phyloP scores from a whole-genome alignment of 2,888 invertebrate species.

The Orgyia antiqua region DNA sequence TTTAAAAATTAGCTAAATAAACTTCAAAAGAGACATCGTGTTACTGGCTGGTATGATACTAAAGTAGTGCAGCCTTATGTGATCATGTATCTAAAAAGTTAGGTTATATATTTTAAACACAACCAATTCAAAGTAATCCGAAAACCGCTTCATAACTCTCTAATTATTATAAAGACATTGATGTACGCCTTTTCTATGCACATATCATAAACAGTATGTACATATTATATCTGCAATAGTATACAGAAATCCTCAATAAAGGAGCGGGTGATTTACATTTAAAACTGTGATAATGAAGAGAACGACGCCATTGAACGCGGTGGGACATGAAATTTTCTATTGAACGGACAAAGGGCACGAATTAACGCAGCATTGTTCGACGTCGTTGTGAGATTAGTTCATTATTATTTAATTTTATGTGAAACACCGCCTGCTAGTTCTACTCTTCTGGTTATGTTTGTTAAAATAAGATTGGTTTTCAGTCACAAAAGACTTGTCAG shows the following conservation, averaged over 20 bases:
- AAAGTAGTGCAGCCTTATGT: no score
- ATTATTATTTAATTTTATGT: constrained; percentile 72
- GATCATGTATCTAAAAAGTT: no score
- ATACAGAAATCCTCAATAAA: constrained; percentile 43
- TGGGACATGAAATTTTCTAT: constrained; percentile 73
- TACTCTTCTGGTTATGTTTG: constrained; percentile 22
- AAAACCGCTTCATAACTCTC: no score
- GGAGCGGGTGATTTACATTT: constrained; percentile 65
- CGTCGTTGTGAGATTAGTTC: constrained; percentile 56
- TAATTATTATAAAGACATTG: no score
- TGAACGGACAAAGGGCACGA: constrained; percentile 68
- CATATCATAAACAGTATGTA: no score
- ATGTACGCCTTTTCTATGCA: no score
- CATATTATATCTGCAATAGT: constrained; percentile 27
- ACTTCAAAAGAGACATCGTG: no score
- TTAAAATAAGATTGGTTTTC: constrained; percentile 8
- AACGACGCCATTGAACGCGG: constrained; percentile 55
- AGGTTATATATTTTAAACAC: no score
- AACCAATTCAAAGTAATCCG: no score
- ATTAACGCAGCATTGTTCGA: constrained; percentile 69
- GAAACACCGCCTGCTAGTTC: constrained; percentile 31
- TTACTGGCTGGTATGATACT: no score
- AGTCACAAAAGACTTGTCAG: no score
- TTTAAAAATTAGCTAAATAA: no score
- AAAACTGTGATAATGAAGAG: constrained; percentile 62